Evolutionary conservation across 2,113 vertebrate genomes (phyloP), one percentile per base, ranked within the genome.

Genomic region (Sinocyclocheilus anophthalmus): DNA sequence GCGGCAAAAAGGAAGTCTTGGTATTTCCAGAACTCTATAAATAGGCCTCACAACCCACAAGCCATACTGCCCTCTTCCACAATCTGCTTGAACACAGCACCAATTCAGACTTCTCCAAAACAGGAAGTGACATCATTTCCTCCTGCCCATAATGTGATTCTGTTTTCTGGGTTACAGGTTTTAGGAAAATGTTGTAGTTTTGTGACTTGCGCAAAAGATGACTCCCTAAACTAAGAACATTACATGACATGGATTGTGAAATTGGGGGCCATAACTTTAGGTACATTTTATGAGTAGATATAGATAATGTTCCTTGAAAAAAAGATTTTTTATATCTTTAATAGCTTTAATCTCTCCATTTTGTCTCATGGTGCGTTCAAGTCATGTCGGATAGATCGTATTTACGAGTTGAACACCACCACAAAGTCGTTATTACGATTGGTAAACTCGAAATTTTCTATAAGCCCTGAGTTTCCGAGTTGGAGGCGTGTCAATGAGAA

Each of bases 11-110:
- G 53, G 75, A 83, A 86, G 57, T 59, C 76, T 37, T 79, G 65
- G 89, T 87, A 88, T 90, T 89, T 88, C 84, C 86, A 91, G 24
- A 86, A 84, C 30, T 65, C 84, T 91, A 90, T 89, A 90, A 90
- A 92, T 90, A 92, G 83, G 24, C 16, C 79, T 50, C 59, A 69
- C 80, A 84, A 20, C 65, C 85, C 85, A 85, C 89, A 83, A 61
- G 70, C 33, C 13, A 75, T 24, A 61, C 61, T 82, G 59, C 81
- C 83, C 77, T 85, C 24, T 61, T 22, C 88, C 75, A 85, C 82
- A 80, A 50, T 77, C 22, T 48, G 70, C 67, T 63, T 61, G 75
- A 91, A 89, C 87, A 90, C 77, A 86, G 85, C 50, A 86, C 84
- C 59, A 39, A 88, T 88, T 89, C 81, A 88, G 45, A 50, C 50